Percentiles rank a stretch among this genome's conserved stretches.
phyloP scores from a whole-genome alignment of 2,113 vertebrate species.

The Camelus bactrianus region DNA sequence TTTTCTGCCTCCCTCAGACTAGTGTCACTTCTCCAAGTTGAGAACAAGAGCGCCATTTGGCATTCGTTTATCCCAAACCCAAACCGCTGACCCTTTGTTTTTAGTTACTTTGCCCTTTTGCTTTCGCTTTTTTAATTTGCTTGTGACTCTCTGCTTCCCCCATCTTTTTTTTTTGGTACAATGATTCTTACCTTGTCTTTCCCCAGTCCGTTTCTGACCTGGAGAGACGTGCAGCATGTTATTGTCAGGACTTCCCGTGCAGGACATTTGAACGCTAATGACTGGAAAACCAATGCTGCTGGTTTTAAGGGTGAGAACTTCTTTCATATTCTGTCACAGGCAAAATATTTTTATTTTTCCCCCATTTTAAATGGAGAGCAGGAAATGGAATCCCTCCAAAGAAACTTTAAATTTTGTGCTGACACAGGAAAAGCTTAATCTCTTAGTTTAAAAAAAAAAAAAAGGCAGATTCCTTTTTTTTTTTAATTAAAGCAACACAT shows the following conservation, averaged over 20 bases:
- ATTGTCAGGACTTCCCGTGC: conserved; percentile 98
- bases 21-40: conserved; percentile 18
- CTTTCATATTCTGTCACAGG: conserved; percentile 84
- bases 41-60: conserved; percentile 73
- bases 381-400: conserved; percentile 62
- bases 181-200: conserved; percentile 85
- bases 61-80: conserved; percentile 54
- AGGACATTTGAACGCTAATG: conserved; percentile 97
- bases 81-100: conserved; percentile 72
- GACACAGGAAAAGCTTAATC: conserved; percentile 56
- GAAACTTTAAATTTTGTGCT: conserved; percentile 68
- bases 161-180: conserved; percentile 80
- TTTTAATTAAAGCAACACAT: neutral
- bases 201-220: conserved; percentile 94
- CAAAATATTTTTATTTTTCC: conserved; percentile 76
- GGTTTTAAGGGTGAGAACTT: conserved; percentile 96
- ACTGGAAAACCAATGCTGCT: conserved; percentile 99
- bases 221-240: conserved; percentile 99
- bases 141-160: conserved; percentile 81
- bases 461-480: conserved; percentile 48
- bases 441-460: neutral
- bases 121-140: conserved; percentile 79
- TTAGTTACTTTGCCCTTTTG: conserved; percentile 75
- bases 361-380: conserved; percentile 77
- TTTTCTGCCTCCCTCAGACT: conserved; percentile 65